A percentile compares a stretch with the other conserved stretches of the same genome.
Evolutionary conservation across 2,113 vertebrate genomes (phyloP).

Genomic region (Pagrus major): DNA sequence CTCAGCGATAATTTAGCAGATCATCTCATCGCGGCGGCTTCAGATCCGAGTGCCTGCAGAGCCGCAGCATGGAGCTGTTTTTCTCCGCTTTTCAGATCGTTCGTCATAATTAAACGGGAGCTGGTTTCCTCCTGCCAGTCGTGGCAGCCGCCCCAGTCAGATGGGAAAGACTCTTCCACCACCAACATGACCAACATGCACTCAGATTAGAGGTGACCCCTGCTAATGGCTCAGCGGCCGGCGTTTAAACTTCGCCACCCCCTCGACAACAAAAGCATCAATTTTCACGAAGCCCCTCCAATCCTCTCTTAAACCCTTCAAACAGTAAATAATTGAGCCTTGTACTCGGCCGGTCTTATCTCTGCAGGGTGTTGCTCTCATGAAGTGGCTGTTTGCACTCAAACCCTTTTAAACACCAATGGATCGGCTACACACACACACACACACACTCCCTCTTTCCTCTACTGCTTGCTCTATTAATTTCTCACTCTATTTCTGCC

Average conservation of each 20-base stretch:
- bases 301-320: conserved; percentile 59
- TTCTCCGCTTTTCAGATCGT: neutral
- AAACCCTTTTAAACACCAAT: conserved; percentile 20
- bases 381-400: conserved; percentile 58
- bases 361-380: conserved; percentile 63
- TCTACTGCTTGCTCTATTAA: conserved; percentile 39
- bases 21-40: conserved; percentile 26
- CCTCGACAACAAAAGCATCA: conserved; percentile 37
- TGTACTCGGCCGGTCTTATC: conserved; percentile 73
- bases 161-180: conserved; percentile 16
- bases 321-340: conserved; percentile 76
- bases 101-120: conserved; percentile 49
- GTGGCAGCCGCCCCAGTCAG: conserved; percentile 1
- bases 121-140: conserved; percentile 30
- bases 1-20: conserved; percentile 47
- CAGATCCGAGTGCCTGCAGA: conserved; percentile 35
- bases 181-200: neutral
- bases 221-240: conserved; percentile 36
- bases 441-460: neutral
- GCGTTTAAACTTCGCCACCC: conserved; percentile 40
- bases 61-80: conserved; percentile 14
- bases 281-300: conserved; percentile 54
- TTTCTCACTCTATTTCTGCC: conserved; percentile 38
- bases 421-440: neutral
- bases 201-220: conserved; percentile 58